These are phyloP conservation scores for Stomorhina lunata DNA, from an alignment of 2,888 invertebrate species.

Conservation along the genomic window DNA sequence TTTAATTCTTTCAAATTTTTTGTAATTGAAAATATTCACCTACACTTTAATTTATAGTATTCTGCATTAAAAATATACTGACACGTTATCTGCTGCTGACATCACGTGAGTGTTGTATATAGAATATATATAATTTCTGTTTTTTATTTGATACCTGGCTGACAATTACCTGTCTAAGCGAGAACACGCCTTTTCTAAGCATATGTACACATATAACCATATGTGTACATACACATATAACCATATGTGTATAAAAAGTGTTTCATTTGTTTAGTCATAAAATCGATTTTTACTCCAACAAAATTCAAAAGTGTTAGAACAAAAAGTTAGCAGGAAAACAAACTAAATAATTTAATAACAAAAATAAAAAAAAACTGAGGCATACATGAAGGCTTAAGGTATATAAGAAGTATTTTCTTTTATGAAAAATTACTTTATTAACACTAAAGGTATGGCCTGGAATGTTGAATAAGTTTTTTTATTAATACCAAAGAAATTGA, in stretches of 20 bases:
- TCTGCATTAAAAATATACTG: conserved; percentile 4
- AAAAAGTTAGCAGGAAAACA: background rate
- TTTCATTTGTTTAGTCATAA: conserved; percentile 43
- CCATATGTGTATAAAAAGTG: background rate
- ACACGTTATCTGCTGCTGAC: conserved; percentile 50
- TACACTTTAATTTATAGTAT: background rate
- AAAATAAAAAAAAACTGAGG: background rate
- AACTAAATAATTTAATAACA: background rate
- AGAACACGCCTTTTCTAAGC: conserved; percentile 7
- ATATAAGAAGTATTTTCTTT: background rate
- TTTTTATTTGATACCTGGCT: conserved; percentile 50
- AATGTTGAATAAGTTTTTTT: no score
- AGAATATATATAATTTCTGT: conserved; percentile 35
- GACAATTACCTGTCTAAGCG: conserved; percentile 59
- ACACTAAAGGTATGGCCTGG: no score
- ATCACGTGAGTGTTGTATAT: conserved; percentile 38
- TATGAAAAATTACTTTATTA: no score
- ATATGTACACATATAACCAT: background rate
- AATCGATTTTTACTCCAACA: conserved; percentile 35
- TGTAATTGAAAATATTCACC: background rate
- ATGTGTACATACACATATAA: background rate
- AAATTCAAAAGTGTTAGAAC: background rate
- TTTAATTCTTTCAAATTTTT: background rate
- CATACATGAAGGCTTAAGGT: background rate
- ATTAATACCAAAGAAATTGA: no score